Conservation (phyloP, 2,888 invertebrate species). For the Thymelicus sylvestris region DNA sequence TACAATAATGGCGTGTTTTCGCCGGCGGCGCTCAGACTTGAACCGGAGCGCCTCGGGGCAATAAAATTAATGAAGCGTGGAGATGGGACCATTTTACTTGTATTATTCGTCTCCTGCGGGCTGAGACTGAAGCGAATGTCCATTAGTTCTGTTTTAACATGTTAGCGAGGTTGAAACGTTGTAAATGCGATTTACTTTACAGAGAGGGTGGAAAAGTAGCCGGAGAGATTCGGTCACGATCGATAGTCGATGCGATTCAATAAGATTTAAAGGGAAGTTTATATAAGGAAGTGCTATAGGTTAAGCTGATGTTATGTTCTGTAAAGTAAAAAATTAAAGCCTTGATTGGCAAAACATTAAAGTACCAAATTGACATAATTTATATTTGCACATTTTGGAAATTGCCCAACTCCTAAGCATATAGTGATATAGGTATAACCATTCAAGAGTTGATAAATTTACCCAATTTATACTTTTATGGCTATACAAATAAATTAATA, state of each 20-base stretch:
- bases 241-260: conserved; percentile 71
- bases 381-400: too few species aligned
- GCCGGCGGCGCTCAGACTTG: conserved; percentile 72
- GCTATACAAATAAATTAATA: too few species aligned
- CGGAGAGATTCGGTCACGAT: conserved; percentile 71
- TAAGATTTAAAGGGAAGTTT: conserved; percentile 54
- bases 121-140: conserved; percentile 84
- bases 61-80: conserved; percentile 85
- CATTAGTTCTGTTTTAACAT: conserved; percentile 86
- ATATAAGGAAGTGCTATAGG: conserved; percentile 7
- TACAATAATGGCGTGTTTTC: conserved; percentile 81
- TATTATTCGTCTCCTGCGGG: conserved; percentile 84
- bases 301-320: too few species aligned
- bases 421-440: too few species aligned
- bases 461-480: too few species aligned
- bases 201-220: conserved; percentile 81
- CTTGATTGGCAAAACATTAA: not conserved
- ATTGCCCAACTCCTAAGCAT: too few species aligned
- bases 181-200: conserved; percentile 83
- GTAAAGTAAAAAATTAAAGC: too few species aligned
- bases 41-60: conserved; percentile 80
- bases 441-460: too few species aligned
- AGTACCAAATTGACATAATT: too few species aligned
- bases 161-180: conserved; percentile 85
- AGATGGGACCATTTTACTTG: conserved; percentile 85